Evolutionary conservation across 2,888 invertebrate species (phyloP), one percentile per base, ranked within the genome.

Genomic region (Melanostoma scalare): DNA sequence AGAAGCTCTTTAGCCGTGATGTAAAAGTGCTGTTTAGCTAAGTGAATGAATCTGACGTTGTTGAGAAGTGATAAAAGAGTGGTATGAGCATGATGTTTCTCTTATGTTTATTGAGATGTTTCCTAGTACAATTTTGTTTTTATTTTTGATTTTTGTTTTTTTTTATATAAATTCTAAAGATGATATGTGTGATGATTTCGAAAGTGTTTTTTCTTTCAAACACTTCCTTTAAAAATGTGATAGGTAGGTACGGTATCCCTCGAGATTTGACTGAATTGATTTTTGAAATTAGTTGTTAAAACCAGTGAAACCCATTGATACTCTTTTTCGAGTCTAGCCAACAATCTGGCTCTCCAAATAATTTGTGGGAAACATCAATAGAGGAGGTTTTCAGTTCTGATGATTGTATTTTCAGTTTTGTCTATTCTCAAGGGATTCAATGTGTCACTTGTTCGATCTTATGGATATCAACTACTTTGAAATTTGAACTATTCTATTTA

Each of bases 181-280:
- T 82, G 82, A 82, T 82, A 82, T 82, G 82, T 82, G 82, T 77
- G 77, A 77, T 82, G 82, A 82, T 74, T 82, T 77, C 30, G 76
- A 72, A 75, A 74, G 69, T 68, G 31, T n/a, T n/a, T 58, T 58
- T 48, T 9, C 60, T 67, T 20, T 42, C 53, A 42, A 60, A 76
- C 71, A 76, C 53, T 68, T 67, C 68, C 35, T 38, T n/a, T n/a
- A n/a, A n/a, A n/a, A n/a, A n/a, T n/a, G n/a, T n/a, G n/a, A n/a
- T n/a, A n/a, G n/a, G n/a, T n/a, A n/a, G n/a, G n/a, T n/a, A n/a
- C n/a, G n/a, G n/a, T n/a, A n/a, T n/a, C n/a, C n/a, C n/a, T n/a
- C n/a, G n/a, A n/a, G n/a, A n/a, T n/a, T n/a, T n/a, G n/a, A n/a
- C n/a, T n/a, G n/a, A n/a, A n/a, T n/a, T n/a, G n/a, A n/a, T n/a